These are phyloP conservation scores for Hydroisotoma schaefferi DNA, from an alignment of 2,888 invertebrate genomes.

Conservation along the genomic window DNA sequence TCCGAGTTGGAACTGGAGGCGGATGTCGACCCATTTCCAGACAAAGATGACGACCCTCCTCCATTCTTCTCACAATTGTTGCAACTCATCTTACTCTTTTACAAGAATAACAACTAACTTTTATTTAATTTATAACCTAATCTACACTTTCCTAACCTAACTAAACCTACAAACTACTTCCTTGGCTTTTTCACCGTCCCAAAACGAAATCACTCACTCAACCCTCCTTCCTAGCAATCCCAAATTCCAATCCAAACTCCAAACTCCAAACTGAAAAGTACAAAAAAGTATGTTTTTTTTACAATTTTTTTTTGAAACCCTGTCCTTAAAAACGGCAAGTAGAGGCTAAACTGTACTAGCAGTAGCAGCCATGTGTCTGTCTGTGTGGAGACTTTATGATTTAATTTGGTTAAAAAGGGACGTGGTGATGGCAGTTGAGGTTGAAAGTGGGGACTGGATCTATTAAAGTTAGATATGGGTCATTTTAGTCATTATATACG, in stretches of 20 bases:
- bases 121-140: background rate
- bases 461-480: constrained; percentile 29
- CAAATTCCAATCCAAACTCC: no score
- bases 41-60: background rate
- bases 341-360: no score
- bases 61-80: background rate
- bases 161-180: no score
- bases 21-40: constrained; percentile 8
- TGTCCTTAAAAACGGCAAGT: no score
- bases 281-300: no score
- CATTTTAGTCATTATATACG: constrained; percentile 36
- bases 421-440: background rate
- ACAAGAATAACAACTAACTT: background rate
- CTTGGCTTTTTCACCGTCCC: no score
- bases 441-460: constrained; percentile 27
- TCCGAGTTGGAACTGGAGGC: constrained; percentile 22
- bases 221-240: no score
- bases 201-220: no score
- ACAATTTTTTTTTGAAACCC: no score
- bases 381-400: background rate
- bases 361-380: no score
- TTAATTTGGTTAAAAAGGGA: background rate
- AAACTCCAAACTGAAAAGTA: no score
- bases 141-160: background rate
- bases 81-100: background rate